Evolutionary conservation across 2,113 vertebrate genomes (phyloP).

Genomic region (Scomber colias): DNA sequence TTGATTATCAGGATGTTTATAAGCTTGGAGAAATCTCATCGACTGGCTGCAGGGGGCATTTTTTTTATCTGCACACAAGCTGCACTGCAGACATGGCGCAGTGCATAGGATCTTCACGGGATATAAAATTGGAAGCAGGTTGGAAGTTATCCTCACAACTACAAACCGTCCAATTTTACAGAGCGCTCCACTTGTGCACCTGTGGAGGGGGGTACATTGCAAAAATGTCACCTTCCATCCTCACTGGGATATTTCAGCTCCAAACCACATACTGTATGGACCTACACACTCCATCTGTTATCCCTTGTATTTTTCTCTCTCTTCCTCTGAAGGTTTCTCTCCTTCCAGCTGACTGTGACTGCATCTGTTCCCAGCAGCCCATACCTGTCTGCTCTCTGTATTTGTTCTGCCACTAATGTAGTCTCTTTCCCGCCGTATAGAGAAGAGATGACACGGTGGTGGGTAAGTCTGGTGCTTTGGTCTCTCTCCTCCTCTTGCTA

Average conservation of each 20-base stretch:
- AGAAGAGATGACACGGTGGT: slow-evolving; percentile 38
- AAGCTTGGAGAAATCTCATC: background rate
- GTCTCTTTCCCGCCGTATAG: slow-evolving; percentile 34
- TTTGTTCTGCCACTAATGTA: slow-evolving; percentile 59
- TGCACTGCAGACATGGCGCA: background rate
- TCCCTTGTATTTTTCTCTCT: slow-evolving; percentile 31
- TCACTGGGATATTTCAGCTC: slow-evolving; percentile 26
- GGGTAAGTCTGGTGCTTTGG: slow-evolving; percentile 29
- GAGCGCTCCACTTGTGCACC: slow-evolving; percentile 8
- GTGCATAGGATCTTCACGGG: background rate
- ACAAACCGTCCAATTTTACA: background rate
- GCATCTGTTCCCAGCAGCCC: slow-evolving; percentile 40
- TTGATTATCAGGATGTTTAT: background rate
- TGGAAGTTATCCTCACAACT: background rate
- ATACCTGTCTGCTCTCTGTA: slow-evolving; percentile 15
- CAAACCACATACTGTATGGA: slow-evolving; percentile 33
- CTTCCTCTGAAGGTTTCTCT: slow-evolving; percentile 9
- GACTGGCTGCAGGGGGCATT: slow-evolving; percentile 22
- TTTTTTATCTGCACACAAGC: background rate
- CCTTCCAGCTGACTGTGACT: slow-evolving; percentile 32
- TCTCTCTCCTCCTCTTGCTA: slow-evolving; percentile 48
- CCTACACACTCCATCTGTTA: slow-evolving; percentile 56
- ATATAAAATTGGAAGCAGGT: slow-evolving; percentile 22
- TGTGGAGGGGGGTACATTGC: slow-evolving; percentile 23
- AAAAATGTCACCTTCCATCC: slow-evolving; percentile 53